A percentile compares a stretch with the other conserved stretches of the same genome.
Evolutionary conservation across 1,140 invertebrate species (phyloP).

Genomic region (Ectropis grisescens): DNA sequence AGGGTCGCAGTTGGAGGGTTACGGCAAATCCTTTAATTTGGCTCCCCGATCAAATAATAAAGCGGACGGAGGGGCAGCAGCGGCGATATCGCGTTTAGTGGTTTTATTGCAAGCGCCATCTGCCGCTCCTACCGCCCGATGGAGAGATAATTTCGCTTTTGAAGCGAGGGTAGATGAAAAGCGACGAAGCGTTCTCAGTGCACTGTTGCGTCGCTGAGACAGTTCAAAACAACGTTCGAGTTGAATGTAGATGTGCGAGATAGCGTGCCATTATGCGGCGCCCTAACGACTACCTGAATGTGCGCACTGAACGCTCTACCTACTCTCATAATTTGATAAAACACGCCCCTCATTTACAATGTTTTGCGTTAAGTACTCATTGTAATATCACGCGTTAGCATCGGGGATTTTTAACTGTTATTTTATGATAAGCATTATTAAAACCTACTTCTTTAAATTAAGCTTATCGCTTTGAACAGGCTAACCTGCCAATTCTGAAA

Average conservation of each 20-base stretch:
- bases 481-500: no score
- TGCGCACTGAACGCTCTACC: no score
- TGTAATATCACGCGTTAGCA: no score
- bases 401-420: no score
- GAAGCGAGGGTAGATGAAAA: constrained; percentile 33
- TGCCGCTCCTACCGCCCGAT: constrained; percentile 44
- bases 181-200: constrained; percentile 28
- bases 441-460: no score
- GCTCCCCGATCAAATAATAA: constrained; percentile 67
- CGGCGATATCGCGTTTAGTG: constrained; percentile 66
- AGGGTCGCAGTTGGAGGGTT: constrained; percentile 56
- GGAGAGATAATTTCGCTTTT: constrained; percentile 65
- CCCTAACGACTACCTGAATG: constrained; percentile 39
- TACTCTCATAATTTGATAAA: constrained; percentile 36
- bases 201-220: constrained; percentile 56
- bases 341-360: constrained; percentile 9
- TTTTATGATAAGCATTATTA: no score
- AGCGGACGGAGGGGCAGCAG: constrained; percentile 49
- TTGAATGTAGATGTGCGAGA: constrained; percentile 43
- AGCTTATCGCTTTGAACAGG: no score
- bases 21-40: constrained; percentile 69
- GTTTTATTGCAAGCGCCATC: constrained; percentile 69
- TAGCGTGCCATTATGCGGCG: constrained; percentile 46
- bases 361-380: no score
- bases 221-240: constrained; percentile 33